Evolutionary conservation across 2,888 invertebrate genomes (phyloP).

Genomic region (Campopleginae sp.): DNA sequence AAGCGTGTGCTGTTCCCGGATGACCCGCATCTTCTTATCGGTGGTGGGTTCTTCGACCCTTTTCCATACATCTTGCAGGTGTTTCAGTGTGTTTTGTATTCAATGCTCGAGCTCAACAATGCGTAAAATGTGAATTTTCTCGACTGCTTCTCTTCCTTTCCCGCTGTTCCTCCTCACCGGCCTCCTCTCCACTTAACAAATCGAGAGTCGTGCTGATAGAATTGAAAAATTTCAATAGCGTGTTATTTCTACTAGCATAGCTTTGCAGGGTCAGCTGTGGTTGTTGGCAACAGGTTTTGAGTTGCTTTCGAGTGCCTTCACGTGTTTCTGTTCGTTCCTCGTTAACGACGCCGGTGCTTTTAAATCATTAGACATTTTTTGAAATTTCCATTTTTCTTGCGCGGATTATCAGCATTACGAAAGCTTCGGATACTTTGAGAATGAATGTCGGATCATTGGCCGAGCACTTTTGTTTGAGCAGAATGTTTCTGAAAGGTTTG

Average conservation of each 20-base stretch:
- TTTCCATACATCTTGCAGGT: slow-evolving; percentile 27
- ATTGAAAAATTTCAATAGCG: background rate
- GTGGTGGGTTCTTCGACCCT: slow-evolving; percentile 13
- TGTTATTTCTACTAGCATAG: background rate
- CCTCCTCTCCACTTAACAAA: background rate
- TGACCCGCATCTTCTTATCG: slow-evolving; percentile 43
- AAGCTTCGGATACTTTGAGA: background rate
- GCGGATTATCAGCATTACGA: background rate
- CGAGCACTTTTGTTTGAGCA: background rate
- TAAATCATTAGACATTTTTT: background rate
- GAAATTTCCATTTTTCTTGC: background rate
- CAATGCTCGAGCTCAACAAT: slow-evolving; percentile 25
- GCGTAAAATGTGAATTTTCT: slow-evolving; percentile 23
- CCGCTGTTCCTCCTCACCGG: background rate
- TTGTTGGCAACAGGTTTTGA: slow-evolving; percentile 28
- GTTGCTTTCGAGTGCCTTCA: slow-evolving; percentile 29
- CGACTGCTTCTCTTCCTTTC: background rate
- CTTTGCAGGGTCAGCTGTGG: slow-evolving; percentile 6
- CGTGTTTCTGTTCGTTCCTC: background rate
- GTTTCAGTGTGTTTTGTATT: slow-evolving; percentile 20
- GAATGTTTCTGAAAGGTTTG: background rate
- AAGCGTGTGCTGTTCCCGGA: slow-evolving; percentile 40
- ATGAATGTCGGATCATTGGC: background rate
- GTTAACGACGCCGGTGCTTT: background rate
- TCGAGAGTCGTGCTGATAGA: slow-evolving; percentile 11